Evolutionary conservation across 1,140 invertebrate species (phyloP), one percentile per base, ranked within the genome.

Genomic region (Neodiprion fabricii): DNA sequence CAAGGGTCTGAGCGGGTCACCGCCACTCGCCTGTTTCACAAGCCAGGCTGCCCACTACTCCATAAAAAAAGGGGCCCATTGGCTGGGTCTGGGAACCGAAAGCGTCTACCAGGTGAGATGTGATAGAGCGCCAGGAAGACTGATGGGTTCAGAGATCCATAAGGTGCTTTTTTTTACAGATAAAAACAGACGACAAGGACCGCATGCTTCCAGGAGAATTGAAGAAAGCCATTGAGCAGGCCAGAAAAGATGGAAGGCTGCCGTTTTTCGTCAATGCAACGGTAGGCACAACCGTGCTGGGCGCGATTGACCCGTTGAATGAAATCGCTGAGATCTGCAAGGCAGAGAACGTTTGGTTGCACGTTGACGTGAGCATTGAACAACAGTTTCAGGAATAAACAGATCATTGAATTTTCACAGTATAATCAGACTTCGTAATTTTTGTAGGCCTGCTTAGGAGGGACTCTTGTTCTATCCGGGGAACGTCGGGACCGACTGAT

Each of bases 11-110:
- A 90, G 85, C 75, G 85, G 83, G 9, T 79, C 92, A 40, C 91
- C 91, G 2, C 90, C 90, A 7, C 79, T 96, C 71, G 91, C 92
- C 0, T 84, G 92, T 8, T 95, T 95, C 75, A 92, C 93, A 28
- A 96, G 94, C n/a, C 91, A 95, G 83, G 93, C 96, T 87, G 93
- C 94, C 74, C 97, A 98, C 85, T 98, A 98, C 85, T 98, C 97
- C 0, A 92, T 97, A 14, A 90, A 91, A 77, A 96, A 96, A 87
- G 92, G 90, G 4, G 92, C 93, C 1, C 92, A 95, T 80, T 94
- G 96, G 91, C 85, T 97, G 9, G 96, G 96, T 0, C 85, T 97
- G 40, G 96, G 96, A 0, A 93, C 91, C 0, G 92, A 97, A 40
- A 93, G 83, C 23, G 77, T 88, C 12, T 84, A 83, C 50, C 83